phyloP scores from a whole-genome alignment of 1,140 invertebrate genomes.

The Drosophila truncata region DNA sequence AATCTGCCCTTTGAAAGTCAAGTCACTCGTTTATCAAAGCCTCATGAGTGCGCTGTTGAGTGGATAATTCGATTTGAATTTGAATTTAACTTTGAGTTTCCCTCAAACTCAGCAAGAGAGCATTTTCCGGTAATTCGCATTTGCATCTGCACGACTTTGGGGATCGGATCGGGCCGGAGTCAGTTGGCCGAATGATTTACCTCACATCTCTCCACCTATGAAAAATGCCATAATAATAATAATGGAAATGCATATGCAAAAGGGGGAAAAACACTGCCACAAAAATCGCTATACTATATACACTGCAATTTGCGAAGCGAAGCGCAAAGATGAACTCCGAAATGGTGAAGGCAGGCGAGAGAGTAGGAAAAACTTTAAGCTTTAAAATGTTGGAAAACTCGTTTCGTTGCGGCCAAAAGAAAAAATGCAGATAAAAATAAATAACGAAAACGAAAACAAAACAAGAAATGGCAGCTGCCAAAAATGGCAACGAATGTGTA shows the following conservation, averaged over 20 bases:
- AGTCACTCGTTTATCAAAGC: constrained; percentile 19
- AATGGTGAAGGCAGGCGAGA: constrained; percentile 1
- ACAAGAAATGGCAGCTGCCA: constrained; percentile 18
- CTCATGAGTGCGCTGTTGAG: constrained; percentile 1
- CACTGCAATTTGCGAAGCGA: constrained; percentile 35
- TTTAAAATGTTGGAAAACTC: constrained; percentile 62
- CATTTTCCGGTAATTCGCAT: constrained; percentile 11
- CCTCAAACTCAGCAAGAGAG: neutral
- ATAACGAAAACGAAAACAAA: constrained; percentile 69
- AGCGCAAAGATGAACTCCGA: constrained; percentile 27
- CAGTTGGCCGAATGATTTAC: constrained; percentile 65
- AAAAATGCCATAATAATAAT: constrained; percentile 38
- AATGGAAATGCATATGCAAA: constrained; percentile 48
- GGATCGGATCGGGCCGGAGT: constrained; percentile 11
- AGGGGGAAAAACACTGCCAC: neutral
- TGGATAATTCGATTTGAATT: constrained; percentile 25
- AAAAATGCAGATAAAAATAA: constrained; percentile 76
- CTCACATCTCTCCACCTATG: constrained; percentile 51
- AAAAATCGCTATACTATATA: constrained; percentile 20
- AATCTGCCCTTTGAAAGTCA: constrained; percentile 26
- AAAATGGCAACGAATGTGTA: neutral
- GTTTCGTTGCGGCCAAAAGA: constrained; percentile 58
- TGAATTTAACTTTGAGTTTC: constrained; percentile 10
- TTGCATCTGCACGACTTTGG: constrained; percentile 16
- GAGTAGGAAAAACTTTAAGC: constrained; percentile 34